phyloP scores from a whole-genome alignment of 2,113 vertebrate genomes.

The Ophthalmolycus amberensis region DNA sequence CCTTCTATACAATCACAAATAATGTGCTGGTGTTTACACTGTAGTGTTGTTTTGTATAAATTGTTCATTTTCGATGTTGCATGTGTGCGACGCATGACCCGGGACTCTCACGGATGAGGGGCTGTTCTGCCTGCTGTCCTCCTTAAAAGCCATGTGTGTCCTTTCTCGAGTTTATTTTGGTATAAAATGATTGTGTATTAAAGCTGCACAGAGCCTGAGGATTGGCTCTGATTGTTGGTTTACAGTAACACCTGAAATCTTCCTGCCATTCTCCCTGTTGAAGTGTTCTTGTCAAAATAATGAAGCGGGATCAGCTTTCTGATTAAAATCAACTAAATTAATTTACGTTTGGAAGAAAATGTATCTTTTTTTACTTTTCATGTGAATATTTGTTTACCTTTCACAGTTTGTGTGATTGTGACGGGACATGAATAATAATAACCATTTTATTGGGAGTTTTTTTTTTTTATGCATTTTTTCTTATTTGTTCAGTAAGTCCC shows the following conservation, averaged over 20 bases:
- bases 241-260: not conserved
- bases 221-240: constrained; percentile 1
- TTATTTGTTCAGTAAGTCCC: constrained; percentile 51
- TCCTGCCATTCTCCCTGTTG: not conserved
- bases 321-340: constrained; percentile 9
- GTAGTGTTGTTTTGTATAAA: constrained; percentile 19
- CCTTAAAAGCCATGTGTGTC: not conserved
- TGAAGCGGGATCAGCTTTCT: not conserved
- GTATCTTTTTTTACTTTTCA: constrained; percentile 55
- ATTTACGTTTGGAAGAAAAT: constrained; percentile 61
- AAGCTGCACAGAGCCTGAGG: not conserved
- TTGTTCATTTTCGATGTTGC: constrained; percentile 4
- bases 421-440: constrained; percentile 34
- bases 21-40: constrained; percentile 47
- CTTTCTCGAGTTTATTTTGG: not conserved
- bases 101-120: not conserved
- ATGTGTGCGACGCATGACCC: not conserved
- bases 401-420: constrained; percentile 30
- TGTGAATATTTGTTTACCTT: constrained; percentile 54
- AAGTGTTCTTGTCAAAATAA: not conserved
- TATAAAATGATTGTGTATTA: constrained; percentile 2
- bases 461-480: constrained; percentile 24
- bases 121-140: not conserved
- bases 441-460: constrained; percentile 36
- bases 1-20: constrained; percentile 12